Evolutionary conservation across 2,797 vertebrate species (phyloP).

Genomic region (Danio tinwini): DNA sequence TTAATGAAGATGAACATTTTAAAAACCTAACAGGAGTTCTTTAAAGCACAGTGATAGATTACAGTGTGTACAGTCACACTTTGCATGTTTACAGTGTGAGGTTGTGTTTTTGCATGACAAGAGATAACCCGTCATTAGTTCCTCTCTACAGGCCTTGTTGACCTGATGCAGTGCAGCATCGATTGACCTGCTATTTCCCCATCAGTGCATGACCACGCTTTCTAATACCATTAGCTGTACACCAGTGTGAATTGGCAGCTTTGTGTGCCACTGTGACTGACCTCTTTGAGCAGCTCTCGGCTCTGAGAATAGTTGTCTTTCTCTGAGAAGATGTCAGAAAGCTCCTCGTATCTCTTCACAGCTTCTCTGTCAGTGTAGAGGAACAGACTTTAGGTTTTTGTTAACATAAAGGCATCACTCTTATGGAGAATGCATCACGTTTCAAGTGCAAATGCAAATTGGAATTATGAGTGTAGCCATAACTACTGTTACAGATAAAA

Average conservation of each 20-base stretch:
- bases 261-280: constrained; percentile 61
- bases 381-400: neutral
- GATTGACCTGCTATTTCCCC: neutral
- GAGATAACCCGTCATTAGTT: neutral
- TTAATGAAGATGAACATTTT: no score
- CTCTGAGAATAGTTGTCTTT: constrained; percentile 92
- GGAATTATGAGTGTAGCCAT: neutral
- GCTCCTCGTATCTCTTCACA: constrained; percentile 81
- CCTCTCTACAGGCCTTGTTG: constrained; percentile 2
- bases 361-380: constrained; percentile 74
- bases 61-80: no score
- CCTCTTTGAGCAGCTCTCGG: constrained; percentile 87
- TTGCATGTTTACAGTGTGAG: neutral
- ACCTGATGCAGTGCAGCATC: constrained; percentile 5
- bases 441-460: neutral
- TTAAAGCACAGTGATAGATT: neutral
- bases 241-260: constrained; percentile 2
- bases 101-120: constrained; percentile 8
- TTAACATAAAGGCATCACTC: neutral
- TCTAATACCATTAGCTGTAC: neutral
- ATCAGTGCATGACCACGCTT: neutral
- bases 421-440: neutral
- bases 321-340: constrained; percentile 88
- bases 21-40: no score
- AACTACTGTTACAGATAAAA: neutral